Base-by-base conservation (phyloP, 2,888 invertebrate genomes). In the Boloria selene region DNA sequence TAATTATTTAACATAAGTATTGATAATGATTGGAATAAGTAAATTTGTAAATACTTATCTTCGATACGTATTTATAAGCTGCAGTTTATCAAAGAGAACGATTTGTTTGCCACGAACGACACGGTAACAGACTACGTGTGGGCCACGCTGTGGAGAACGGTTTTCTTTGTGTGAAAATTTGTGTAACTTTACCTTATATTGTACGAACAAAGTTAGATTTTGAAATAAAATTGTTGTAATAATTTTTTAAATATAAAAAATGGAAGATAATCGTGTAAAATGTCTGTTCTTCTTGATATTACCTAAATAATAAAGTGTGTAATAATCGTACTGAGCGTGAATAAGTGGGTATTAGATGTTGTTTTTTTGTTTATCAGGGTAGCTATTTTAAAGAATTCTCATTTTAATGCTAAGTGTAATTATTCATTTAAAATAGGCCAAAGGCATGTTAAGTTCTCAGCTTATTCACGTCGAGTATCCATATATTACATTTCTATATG, bases 41-140 rank as follows among this genome's bases (percentile, higher is more conserved):
- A 77, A 56, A 83, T 81, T 81, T 90, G 90, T 90, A 90, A 86
- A 90, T 90, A 88, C 68, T 85, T 83, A 87, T 84, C 78, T 84
- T 86, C 77, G 78, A 83, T 85, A 84, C 82, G 84, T 88, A 87
- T 86, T 87, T 86, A 75, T 88, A 88, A 86, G 86, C 81, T 79
- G 83, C 86, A 84, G 86, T 86, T 80, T 85, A 82, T 85, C 81
- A 78, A 77, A 71, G 72, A 70, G 61, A 65, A 49, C 72, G 67
- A 47, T 64, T 74, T 74, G 82, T 76, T 75, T 76, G 76, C 72
- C 72, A 77, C 74, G 77, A 79, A 77, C 75, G 75, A 49, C 58
- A 31, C 47, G 31, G 49, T 26, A 31, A 17, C 71, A 69, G 76
- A 75, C 71, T 74, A 74, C 51, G 49, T 50, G 52, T 53, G 54